Evolutionary conservation across 2,888 invertebrate species (phyloP).

Genomic region (Antitype chi): DNA sequence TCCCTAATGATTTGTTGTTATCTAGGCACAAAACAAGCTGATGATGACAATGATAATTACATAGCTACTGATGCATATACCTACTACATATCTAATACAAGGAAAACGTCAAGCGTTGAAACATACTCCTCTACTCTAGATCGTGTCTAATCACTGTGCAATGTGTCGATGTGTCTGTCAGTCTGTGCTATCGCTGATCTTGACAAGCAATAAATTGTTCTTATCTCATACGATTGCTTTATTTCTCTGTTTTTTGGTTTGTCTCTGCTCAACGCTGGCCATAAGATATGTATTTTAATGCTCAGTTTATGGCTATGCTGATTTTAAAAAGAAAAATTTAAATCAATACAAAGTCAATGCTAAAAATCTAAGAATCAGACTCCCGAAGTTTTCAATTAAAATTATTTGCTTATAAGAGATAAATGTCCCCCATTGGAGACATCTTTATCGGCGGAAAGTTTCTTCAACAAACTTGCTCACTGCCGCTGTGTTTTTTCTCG

Average conservation of each 20-base stretch:
- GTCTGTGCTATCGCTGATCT: constrained; percentile 47
- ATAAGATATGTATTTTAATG: neutral
- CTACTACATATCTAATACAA: constrained; percentile 17
- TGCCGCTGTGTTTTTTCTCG: constrained; percentile 83
- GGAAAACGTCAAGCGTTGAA: constrained; percentile 39
- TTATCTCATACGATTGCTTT: constrained; percentile 13
- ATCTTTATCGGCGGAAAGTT: constrained; percentile 77
- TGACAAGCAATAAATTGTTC: constrained; percentile 54
- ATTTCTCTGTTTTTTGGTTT: constrained; percentile 7
- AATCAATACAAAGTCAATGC: neutral
- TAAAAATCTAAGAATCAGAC: constrained; percentile 1
- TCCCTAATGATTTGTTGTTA: constrained; percentile 16
- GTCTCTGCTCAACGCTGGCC: neutral
- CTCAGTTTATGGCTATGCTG: neutral
- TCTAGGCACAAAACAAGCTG: neutral
- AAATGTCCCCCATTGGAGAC: constrained; percentile 71
- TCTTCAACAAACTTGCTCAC: constrained; percentile 77
- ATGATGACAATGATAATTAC: constrained; percentile 31
- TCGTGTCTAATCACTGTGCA: constrained; percentile 51
- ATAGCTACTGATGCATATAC: constrained; percentile 9
- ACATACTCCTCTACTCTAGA: constrained; percentile 38
- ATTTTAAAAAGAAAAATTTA: neutral
- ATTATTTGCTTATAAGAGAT: constrained; percentile 57
- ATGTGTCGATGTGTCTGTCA: constrained; percentile 51
- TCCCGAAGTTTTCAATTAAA: constrained; percentile 51